Evolutionary conservation across 2,113 vertebrate species (phyloP).

Genomic region (Fregetta grallaria): DNA sequence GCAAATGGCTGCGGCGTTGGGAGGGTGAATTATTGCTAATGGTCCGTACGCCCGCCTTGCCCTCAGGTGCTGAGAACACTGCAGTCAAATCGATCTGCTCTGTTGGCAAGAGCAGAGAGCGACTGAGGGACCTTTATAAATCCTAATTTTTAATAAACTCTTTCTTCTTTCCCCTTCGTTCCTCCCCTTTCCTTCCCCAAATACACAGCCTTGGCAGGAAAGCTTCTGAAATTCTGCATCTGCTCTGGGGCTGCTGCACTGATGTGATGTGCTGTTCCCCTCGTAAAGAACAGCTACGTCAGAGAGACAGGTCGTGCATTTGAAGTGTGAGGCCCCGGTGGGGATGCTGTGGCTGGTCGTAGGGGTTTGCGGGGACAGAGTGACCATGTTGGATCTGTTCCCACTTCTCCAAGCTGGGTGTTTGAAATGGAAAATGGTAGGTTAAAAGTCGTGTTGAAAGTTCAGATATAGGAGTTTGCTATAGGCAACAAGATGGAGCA

Average conservation of each 20-base stretch:
- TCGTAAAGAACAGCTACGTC: rapidly evolving
- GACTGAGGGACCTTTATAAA: background rate
- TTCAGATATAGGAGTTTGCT: background rate
- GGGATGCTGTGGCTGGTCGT: background rate
- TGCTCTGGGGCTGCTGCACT: background rate
- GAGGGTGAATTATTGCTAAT: background rate
- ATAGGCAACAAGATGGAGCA: background rate
- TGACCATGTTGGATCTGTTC: rapidly evolving
- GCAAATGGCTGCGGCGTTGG: background rate
- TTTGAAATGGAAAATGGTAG: background rate
- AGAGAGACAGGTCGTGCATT: background rate
- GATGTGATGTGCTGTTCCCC: background rate
- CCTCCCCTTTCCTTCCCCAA: background rate
- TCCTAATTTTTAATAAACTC: background rate
- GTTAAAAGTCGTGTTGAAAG: background rate
- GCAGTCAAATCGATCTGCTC: background rate
- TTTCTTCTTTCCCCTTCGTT: background rate
- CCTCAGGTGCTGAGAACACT: background rate
- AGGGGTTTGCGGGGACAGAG: rapidly evolving
- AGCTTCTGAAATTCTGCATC: background rate
- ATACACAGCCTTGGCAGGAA: background rate
- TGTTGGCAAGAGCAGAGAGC: background rate
- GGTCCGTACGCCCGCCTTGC: background rate
- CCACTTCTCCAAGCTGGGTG: background rate
- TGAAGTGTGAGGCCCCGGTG: rapidly evolving